Evolutionary conservation across 2,113 vertebrate genomes (phyloP).

Genomic region (Entomyzon cyanotis): DNA sequence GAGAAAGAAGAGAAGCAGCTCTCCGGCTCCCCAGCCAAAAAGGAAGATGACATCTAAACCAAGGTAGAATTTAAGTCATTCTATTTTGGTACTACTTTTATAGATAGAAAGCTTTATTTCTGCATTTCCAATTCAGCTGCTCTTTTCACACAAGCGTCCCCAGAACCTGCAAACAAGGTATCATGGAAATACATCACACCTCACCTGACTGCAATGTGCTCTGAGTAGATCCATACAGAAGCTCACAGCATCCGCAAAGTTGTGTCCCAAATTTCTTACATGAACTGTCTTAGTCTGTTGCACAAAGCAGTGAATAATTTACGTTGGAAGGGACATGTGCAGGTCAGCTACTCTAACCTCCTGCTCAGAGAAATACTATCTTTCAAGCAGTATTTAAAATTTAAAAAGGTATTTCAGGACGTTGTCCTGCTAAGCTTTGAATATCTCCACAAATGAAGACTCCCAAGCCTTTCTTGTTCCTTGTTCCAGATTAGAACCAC

Average conservation of each 20-base stretch:
- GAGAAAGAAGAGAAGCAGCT: neutral
- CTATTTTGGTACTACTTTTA: neutral
- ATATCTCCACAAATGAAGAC: neutral
- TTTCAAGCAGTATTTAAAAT: neutral
- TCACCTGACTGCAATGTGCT: fast-evolving
- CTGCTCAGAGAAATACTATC: neutral
- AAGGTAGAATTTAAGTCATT: neutral
- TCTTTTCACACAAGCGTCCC: neutral
- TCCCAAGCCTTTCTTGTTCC: neutral
- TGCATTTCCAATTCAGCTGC: neutral
- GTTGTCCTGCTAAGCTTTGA: neutral
- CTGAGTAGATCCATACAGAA: neutral
- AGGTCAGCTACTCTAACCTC: neutral
- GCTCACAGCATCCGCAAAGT: neutral
- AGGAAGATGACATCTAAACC: neutral
- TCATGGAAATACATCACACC: neutral
- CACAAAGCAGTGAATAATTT: neutral
- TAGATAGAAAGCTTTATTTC: neutral
- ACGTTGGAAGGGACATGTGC: neutral
- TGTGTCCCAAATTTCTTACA: neutral
- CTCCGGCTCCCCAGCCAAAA: neutral
- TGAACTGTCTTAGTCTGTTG: neutral
- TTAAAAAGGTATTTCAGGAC: neutral
- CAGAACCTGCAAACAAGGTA: neutral
- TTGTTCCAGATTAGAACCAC: neutral